These are phyloP conservation scores for Plecotus auritus DNA, from an alignment of 2,113 vertebrate species.

Conservation along the genomic window DNA sequence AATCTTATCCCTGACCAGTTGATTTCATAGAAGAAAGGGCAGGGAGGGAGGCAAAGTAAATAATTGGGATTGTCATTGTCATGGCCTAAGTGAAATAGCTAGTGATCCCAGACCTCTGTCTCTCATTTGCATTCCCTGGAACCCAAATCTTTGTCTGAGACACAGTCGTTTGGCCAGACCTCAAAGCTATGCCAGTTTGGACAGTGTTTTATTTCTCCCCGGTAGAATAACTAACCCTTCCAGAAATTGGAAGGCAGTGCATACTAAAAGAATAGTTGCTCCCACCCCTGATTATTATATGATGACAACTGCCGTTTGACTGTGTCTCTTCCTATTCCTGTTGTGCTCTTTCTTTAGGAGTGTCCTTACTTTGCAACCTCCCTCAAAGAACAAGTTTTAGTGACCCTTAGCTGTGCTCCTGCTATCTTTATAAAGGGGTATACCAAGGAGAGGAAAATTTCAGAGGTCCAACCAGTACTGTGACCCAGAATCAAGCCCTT, in stretches of 20 bases:
- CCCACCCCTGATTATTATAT: not conserved
- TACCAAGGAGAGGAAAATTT: not conserved
- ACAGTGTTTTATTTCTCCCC: too few relatives aligned
- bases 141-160: not conserved
- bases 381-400: not conserved
- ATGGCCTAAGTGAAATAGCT: not conserved
- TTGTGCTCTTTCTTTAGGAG: not conserved
- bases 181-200: not conserved
- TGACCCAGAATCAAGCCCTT: not conserved
- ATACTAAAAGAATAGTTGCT: not conserved
- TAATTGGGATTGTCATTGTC: not conserved
- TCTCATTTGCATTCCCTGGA: not conserved
- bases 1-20: not conserved
- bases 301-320: not conserved
- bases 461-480: not conserved
- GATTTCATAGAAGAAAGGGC: not conserved
- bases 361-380: not conserved
- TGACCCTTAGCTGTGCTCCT: not conserved
- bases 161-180: not conserved
- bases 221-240: too few relatives aligned
- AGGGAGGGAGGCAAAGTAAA: not conserved
- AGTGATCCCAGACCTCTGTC: not conserved
- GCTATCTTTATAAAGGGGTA: not conserved
- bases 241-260: not conserved
- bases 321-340: not conserved